Base-by-base conservation (phyloP, 2,113 vertebrate species). In the Mirza zaza region DNA sequence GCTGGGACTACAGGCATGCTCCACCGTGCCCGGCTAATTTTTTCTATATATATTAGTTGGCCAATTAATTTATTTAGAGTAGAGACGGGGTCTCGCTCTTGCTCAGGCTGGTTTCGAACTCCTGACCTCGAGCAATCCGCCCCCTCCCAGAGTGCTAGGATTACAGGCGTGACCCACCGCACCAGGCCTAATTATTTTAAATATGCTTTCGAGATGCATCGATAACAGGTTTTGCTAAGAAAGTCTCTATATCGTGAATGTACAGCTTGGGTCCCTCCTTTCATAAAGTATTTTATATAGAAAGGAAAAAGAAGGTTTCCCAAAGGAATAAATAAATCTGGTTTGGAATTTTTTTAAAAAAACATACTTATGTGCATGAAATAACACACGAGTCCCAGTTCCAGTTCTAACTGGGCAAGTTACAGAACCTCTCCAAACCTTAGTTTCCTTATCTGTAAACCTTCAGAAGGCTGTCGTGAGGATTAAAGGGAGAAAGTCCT, bases 221-320 rank as follows among this genome's bases (percentile, higher is more conserved):
- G 52, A 52, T 73, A 65, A 25, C 39, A 83, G 63, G 15, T 82
- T 87, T 96, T 71, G 6, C 34, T 82, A n/a, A 81, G 48, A 48
- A 86, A 87, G 48, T 82, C 45, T 61, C 9, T 52, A 63, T 45
- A n/a, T 96, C 65, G 17, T 50, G 27, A 63, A 42, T 50, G 32
- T 14, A 73, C 3, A 89, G 42, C 67, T 59, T 21, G 39, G 10
- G 12, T 48, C 23, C 7, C 29, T 87, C 27, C 34, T 67, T 83
- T 50, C 27, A 48, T 90, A 79, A 96, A 88, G 48, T 34, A 11
- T 76, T 86, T 93, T 95, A 89, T 45, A 52, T 90, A 83, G 34
- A 83, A 45, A 57, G 39, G 45, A 87, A 91, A 85, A 36, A 36
- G 23, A 67, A 45, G 80, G 39, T 90, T 92, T 48, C 18, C 63